Conservation (phyloP, 2,113 vertebrate species). For the Paedocypris sp. region DNA sequence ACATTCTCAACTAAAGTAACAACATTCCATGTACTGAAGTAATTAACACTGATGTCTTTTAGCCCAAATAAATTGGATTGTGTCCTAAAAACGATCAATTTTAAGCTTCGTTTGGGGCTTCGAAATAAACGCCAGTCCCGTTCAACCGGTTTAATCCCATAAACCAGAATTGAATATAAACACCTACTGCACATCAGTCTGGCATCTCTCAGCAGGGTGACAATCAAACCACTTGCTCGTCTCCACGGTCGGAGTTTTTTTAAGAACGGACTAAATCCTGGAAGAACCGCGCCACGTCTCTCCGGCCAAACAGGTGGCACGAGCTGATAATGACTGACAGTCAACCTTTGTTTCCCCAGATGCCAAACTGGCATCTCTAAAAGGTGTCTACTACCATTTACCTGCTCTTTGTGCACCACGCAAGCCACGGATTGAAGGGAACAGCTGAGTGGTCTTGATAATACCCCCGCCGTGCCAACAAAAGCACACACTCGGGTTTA, state of each 20-base stretch:
- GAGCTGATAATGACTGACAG: conserved; percentile 42
- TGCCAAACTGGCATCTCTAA: conserved; percentile 39
- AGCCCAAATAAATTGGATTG: no score
- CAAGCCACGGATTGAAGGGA: conserved; percentile 37
- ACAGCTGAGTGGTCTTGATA: conserved; percentile 51
- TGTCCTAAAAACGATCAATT: no score
- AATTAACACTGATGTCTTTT: no score
- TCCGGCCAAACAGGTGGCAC: conserved; percentile 46
- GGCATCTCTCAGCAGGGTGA: not conserved
- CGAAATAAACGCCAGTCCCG: no score
- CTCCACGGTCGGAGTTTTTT: conserved; percentile 30
- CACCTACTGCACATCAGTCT: no score
- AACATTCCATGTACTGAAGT: no score
- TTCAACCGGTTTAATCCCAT: no score
- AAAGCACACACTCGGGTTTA: conserved; percentile 13
- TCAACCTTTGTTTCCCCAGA: conserved; percentile 46
- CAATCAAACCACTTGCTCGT: not conserved
- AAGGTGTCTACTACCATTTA: conserved; percentile 46
- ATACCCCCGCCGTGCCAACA: conserved; percentile 1
- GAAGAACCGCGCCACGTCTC: conserved; percentile 19
- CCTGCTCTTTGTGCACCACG: conserved; percentile 50
- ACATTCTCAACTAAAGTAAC: no score
- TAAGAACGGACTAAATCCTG: conserved; percentile 31
- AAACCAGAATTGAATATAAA: no score
- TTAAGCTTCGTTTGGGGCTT: no score